Evolutionary conservation across 2,888 invertebrate genomes (phyloP).

Genomic region (Ichneumon xanthorius): DNA sequence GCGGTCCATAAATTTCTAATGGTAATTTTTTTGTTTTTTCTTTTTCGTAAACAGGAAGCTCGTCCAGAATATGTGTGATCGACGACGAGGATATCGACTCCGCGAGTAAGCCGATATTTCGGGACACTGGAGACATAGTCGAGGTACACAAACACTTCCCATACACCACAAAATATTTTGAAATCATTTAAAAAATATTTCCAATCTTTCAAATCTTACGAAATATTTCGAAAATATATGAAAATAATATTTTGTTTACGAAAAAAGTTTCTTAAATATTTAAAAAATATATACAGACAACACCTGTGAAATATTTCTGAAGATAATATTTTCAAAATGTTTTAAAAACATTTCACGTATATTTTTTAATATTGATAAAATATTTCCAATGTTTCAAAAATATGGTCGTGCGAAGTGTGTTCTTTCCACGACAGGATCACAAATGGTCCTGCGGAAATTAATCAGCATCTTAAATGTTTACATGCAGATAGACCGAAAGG

Average conservation of each 20-base stretch:
- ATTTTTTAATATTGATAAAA: too few relatives aligned
- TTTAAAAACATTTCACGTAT: too few relatives aligned
- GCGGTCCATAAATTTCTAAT: constrained; percentile 41
- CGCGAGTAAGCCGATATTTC: constrained; percentile 82
- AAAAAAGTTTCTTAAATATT: too few relatives aligned
- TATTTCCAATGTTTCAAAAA: too few relatives aligned
- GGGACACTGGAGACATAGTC: constrained; percentile 92
- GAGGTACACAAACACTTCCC: constrained; percentile 70
- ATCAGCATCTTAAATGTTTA: constrained; percentile 15
- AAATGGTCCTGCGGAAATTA: background rate
- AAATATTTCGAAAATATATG: too few relatives aligned
- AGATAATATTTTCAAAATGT: too few relatives aligned
- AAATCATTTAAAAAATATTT: too few relatives aligned
- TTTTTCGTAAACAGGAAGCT: constrained; percentile 82
- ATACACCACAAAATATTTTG: too few relatives aligned
- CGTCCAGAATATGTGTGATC: constrained; percentile 85
- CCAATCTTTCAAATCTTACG: too few relatives aligned
- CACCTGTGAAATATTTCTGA: too few relatives aligned
- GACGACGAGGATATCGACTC: constrained; percentile 83
- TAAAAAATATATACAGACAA: too few relatives aligned
- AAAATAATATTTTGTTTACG: too few relatives aligned
- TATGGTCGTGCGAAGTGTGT: background rate
- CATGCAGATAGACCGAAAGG: constrained; percentile 84
- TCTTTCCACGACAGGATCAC: background rate
- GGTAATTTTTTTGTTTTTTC: background rate